Conservation (phyloP, 2,113 vertebrate species). For the Sturnus vulgaris region DNA sequence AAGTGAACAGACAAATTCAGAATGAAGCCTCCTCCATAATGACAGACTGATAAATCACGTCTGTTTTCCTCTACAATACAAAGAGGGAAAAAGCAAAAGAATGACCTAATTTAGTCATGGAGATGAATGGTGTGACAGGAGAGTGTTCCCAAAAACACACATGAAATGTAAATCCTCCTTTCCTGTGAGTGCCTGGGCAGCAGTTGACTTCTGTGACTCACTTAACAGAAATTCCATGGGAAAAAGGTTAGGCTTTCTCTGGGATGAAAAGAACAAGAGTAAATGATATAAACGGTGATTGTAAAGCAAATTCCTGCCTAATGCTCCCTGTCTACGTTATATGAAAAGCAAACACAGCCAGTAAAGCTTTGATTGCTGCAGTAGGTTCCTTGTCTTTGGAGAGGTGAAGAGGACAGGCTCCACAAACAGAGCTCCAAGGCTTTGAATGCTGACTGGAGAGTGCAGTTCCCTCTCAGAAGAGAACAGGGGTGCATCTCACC, state of each 20-base stretch:
- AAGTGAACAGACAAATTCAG: not conserved
- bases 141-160: slow-evolving; percentile 11
- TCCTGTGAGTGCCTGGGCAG: slow-evolving; percentile 54
- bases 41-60: slow-evolving; percentile 3
- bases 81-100: not conserved
- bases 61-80: slow-evolving; percentile 4
- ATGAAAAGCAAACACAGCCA: slow-evolving; percentile 7
- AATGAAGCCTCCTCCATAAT: not conserved
- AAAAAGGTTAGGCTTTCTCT: not conserved
- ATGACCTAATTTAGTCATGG: slow-evolving; percentile 48
- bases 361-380: not conserved
- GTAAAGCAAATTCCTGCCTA: not conserved
- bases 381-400: not conserved
- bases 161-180: slow-evolving; percentile 53
- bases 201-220: slow-evolving; percentile 40
- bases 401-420: not conserved
- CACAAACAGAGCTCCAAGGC: not conserved
- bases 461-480: not conserved
- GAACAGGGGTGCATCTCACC: not conserved
- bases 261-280: not conserved
- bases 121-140: slow-evolving; percentile 28
- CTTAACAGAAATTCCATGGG: slow-evolving; percentile 36
- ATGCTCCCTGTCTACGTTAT: not conserved
- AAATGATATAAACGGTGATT: not conserved
- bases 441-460: not conserved